phyloP scores from a whole-genome alignment of 2,113 vertebrate genomes.

The Rhipidura dahli region DNA sequence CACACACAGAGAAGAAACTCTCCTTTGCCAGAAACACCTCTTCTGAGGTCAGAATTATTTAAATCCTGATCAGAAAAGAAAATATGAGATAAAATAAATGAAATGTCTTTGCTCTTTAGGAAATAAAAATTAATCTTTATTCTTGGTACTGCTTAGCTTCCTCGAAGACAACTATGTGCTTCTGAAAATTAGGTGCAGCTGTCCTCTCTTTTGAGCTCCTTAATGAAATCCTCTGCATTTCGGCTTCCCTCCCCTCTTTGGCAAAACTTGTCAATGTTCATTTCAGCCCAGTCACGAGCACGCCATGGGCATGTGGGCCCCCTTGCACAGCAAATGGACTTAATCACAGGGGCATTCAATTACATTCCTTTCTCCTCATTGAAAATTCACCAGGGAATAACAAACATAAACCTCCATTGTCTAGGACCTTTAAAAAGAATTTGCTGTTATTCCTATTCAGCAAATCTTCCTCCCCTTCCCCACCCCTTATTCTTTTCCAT shows the following conservation, averaged over 20 bases:
- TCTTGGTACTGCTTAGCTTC: neutral
- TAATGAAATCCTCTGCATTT: neutral
- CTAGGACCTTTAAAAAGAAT: neutral
- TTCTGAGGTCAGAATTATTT: neutral
- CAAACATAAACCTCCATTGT: conserved; percentile 48
- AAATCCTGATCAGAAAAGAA: neutral
- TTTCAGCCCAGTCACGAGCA: conserved; percentile 18
- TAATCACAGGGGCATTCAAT: conserved; percentile 25
- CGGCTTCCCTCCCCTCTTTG: neutral
- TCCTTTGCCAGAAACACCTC: neutral
- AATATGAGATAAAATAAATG: neutral
- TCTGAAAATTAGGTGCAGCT: conserved; percentile 55
- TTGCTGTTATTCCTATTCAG: neutral
- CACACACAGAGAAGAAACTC: neutral
- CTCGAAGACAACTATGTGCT: conserved; percentile 7
- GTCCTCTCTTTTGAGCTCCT: neutral
- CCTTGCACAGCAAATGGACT: conserved; percentile 35
- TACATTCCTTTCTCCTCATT: conserved; percentile 40
- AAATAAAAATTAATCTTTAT: conserved; percentile 12
- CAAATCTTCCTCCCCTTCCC: neutral
- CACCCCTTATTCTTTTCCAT: neutral
- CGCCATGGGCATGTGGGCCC: neutral
- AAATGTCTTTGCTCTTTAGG: neutral
- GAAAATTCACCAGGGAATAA: conserved; percentile 29
- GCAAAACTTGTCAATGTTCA: neutral